Percentiles rank a stretch among this genome's conserved stretches.
phyloP scores from a whole-genome alignment of 2,888 invertebrate species.

The Tetheella fluctuosa region DNA sequence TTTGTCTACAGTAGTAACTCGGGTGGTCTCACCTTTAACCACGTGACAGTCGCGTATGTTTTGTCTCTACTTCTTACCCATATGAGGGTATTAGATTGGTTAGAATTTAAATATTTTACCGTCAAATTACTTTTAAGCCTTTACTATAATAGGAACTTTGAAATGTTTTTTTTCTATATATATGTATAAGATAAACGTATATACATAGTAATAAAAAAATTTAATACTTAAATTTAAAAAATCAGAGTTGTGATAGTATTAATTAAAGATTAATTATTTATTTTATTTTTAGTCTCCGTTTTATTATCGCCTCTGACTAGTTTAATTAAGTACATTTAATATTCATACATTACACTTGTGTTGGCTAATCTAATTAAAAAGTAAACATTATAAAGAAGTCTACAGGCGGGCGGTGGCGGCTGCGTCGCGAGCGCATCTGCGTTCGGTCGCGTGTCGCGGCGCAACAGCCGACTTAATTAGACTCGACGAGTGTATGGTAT shows the following conservation, averaged over 20 bases:
- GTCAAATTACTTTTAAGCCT: not conserved
- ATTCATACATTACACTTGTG: not conserved
- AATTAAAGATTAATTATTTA: too few species aligned
- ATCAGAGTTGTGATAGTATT: too few species aligned
- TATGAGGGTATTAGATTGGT: constrained; percentile 23
- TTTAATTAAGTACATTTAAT: not conserved
- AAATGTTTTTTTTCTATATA: too few species aligned
- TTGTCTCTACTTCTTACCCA: constrained; percentile 38
- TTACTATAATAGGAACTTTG: too few species aligned
- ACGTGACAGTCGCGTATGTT: constrained; percentile 48
- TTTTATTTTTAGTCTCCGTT: too few species aligned
- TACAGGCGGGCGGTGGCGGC: constrained; percentile 24
- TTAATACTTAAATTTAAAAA: too few species aligned
- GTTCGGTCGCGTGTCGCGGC: constrained; percentile 48
- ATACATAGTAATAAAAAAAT: too few species aligned
- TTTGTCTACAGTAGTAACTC: constrained; percentile 25
- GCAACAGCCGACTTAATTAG: constrained; percentile 51
- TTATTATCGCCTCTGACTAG: not conserved
- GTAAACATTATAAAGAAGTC: constrained; percentile 44
- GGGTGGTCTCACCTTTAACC: constrained; percentile 54
- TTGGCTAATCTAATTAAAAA: constrained; percentile 36
- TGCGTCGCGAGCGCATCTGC: constrained; percentile 38
- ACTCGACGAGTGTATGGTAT: constrained; percentile 21
- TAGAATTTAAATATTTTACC: not conserved
- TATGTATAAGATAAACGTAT: too few species aligned